Evolutionary conservation across 2,797 vertebrate species (phyloP), one percentile per base, ranked within the genome.

Genomic region (Rhinogobio ventralis): DNA sequence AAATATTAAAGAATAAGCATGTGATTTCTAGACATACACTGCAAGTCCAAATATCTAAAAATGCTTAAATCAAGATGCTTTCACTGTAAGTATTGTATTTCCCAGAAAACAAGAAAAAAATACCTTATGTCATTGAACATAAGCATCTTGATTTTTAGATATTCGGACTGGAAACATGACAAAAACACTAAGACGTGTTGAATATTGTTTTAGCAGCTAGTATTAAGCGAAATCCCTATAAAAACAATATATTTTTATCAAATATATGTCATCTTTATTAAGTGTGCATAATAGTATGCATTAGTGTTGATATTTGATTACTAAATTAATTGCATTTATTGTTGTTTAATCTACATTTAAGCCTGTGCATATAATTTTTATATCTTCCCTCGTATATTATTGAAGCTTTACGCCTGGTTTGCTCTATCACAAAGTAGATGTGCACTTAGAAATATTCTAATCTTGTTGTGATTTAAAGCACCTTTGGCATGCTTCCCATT

Each of bases 401-500:
- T 64, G 25, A 64, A 30, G 62, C 60, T 7, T 15, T 60, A 60
- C 25, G 2, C 55, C 10, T 14, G 11, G 25, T 62, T 62, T 28
- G 25, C 13, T 6, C 2, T 15, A 28, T 28, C 57, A 15, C n/a
- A 28, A 6, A 62, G 25, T 7, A 62, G 5, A 62, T 62, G 13
- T 60, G n/a, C n/a, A 60, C n/a, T 7, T 19, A 17, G 1, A 36
- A 5, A 39, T 13, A 5, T 60, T 15, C 5, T 28, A 7, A 7
- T 42, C n/a, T n/a, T n/a, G 7, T 19, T 49, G 25, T 3, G 78
- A 66, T 51, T 81, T 81, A 53, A 79, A 74, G 17, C n/a, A 20
- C 20, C 71, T 53, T 25, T 75, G 46, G 28, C 45, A 39, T 1
- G 30, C 33, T 74, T 75, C 39, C 84, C 7, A 28, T 57, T 53